A percentile compares a stretch with the other conserved stretches of the same genome.
These are phyloP conservation scores for Isichthys henryi DNA, from an alignment of 2,113 vertebrate species.

Conservation along the genomic window DNA sequence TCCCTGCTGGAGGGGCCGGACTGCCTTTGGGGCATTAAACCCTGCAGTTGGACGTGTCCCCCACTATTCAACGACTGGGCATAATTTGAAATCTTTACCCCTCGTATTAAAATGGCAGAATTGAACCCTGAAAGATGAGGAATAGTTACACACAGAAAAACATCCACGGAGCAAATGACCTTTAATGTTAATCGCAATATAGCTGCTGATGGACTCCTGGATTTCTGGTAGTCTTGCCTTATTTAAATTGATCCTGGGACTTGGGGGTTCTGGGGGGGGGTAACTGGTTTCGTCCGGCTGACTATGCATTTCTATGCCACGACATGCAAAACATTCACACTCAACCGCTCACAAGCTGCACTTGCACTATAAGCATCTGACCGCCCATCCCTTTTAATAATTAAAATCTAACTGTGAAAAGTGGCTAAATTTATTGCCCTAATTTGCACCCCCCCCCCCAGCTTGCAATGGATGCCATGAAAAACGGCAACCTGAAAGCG, in stretches of 20 bases:
- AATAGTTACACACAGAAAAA: conserved; percentile 40
- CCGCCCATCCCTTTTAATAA: not conserved
- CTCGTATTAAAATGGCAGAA: conserved; percentile 55
- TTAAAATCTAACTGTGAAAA: not conserved
- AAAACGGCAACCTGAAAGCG: not conserved
- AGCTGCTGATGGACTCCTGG: conserved; percentile 36
- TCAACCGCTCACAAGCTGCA: not conserved
- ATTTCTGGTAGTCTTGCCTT: too few species aligned
- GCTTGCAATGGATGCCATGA: not conserved
- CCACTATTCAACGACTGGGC: conserved; percentile 33
- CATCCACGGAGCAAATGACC: conserved; percentile 62
- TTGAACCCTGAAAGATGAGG: conserved; percentile 40
- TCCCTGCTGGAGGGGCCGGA: conserved; percentile 65
- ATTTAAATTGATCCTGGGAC: not conserved
- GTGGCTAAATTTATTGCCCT: not conserved
- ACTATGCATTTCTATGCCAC: not conserved
- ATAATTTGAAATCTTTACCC: conserved; percentile 61
- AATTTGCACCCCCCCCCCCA: not conserved
- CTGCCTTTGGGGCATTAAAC: conserved; percentile 19
- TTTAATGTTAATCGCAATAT: conserved; percentile 54
- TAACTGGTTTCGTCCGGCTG: not conserved
- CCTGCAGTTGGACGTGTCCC: not conserved
- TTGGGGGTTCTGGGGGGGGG: not conserved
- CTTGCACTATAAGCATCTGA: not conserved
- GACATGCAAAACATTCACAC: not conserved